Conservation (phyloP, 2,113 vertebrate species). For the Cochlearius cochlearius region DNA sequence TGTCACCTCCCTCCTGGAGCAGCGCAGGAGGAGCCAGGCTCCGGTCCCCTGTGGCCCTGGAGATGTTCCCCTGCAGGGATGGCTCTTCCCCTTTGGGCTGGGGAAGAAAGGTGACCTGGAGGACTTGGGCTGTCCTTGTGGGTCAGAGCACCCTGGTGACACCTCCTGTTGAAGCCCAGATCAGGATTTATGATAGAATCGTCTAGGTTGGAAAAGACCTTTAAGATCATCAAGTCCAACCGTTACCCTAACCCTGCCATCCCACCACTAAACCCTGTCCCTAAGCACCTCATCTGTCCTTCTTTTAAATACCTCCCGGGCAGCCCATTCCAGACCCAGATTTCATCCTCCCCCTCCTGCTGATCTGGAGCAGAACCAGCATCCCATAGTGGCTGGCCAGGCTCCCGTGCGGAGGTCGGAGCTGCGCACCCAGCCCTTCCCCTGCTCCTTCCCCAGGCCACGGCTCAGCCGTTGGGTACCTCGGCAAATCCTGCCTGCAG, state of each 20-base stretch:
- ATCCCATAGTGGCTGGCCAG: too few relatives aligned
- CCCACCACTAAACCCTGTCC: too few relatives aligned
- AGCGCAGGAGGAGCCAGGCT: neutral
- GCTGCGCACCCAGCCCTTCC: too few relatives aligned
- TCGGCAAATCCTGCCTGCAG: neutral
- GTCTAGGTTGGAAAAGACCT: too few relatives aligned
- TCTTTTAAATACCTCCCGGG: too few relatives aligned
- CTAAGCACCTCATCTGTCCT: too few relatives aligned
- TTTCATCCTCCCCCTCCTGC: accelerated
- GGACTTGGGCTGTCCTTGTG: neutral
- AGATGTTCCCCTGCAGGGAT: neutral
- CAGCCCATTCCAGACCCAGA: too few relatives aligned
- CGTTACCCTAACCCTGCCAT: too few relatives aligned
- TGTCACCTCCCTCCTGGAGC: neutral
- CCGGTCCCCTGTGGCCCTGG: neutral
- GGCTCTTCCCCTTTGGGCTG: neutral
- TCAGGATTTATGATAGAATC: too few relatives aligned
- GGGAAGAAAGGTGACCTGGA: neutral
- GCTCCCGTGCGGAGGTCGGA: too few relatives aligned
- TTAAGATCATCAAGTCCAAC: too few relatives aligned
- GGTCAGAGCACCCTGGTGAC: neutral
- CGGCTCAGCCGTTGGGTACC: accelerated
- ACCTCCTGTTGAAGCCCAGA: accelerated
- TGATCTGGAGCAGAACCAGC: neutral
- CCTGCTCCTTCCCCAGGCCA: neutral